Conservation (phyloP, 2,888 invertebrate species). For the Drosophila crucigera region DNA sequence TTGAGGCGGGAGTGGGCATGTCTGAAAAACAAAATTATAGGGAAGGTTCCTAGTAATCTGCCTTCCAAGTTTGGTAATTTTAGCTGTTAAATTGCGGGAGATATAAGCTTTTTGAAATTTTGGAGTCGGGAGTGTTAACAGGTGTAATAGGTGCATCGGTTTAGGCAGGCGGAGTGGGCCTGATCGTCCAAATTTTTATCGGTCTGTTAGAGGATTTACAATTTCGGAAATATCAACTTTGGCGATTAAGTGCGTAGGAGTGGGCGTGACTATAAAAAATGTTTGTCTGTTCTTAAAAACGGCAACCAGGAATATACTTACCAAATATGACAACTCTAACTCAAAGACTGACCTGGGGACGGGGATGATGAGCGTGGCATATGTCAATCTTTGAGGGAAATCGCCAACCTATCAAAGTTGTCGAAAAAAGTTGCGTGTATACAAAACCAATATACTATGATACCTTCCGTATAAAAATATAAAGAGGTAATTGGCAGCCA, state of each 20-base stretch:
- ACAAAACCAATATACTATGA: neutral
- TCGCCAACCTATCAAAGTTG: neutral
- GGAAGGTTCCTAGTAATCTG: too few species aligned
- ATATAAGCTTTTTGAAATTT: neutral
- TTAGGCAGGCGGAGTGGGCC: too few species aligned
- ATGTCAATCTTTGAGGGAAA: neutral
- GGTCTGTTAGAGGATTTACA: neutral
- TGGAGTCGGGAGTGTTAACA: neutral
- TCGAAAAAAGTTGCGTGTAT: neutral
- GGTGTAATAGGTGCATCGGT: too few species aligned
- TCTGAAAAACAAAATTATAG: too few species aligned
- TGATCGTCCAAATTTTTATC: neutral
- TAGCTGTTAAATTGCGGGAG: too few species aligned
- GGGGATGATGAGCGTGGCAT: neutral
- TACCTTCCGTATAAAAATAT: neutral
- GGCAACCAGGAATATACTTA: neutral
- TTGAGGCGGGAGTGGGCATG: too few species aligned
- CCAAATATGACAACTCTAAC: neutral
- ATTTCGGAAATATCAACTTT: too few species aligned
- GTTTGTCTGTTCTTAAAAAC: neutral
- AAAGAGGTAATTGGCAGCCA: constrained; percentile 56
- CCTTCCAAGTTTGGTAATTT: too few species aligned
- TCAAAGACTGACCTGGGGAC: neutral
- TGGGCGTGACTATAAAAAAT: too few species aligned
- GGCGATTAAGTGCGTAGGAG: too few species aligned